Base-by-base conservation (phyloP, 2,113 vertebrate species). In the Chionomys nivalis region DNA sequence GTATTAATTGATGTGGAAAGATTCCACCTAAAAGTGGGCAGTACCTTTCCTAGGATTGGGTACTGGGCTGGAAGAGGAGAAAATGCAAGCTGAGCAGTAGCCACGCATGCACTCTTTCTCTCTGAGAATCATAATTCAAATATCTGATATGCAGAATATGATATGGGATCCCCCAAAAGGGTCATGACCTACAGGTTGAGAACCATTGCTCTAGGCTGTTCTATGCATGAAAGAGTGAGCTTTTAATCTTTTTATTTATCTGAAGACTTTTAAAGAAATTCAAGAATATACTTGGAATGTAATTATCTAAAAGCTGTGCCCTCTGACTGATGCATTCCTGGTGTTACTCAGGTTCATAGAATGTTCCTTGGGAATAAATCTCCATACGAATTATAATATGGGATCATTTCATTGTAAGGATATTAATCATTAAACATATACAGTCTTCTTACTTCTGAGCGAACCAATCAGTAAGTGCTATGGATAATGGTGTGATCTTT, bases 211-310 rank as follows among this genome's bases (percentile, higher is more conserved):
- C 3, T 9, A 66, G 28, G 42, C 88, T 82, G 16, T 23, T 65
- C n/a, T 77, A 47, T 89, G 58, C 10, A 17, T 19, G 21, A 95
- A 91, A 79, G n/a, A 42, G 12, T 73, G 87, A 6, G 4, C 68
- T 72, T 76, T 52, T 52, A 52, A 12, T 52, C 49, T 52, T 52
- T 52, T 52, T 79, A 55, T 39, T 93, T 14, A 76, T 44, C 0
- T 19, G 68, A 94, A 76, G 47, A n/a, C 65, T 47, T 85, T n/a
- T 65, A 76, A 42, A 94, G 33, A 93, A 91, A 87, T 52, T 87
- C 26, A 91, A 73, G 44, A 52, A 13, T 83, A 73, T 94, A 85
- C 42, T 58, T 82, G 21, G 76, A 26, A 66, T 86, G 31, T 70
- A 5, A 1, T 90, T 87, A 61, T 73, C 94, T 87, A 86, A 75